Base-by-base conservation (phyloP, 2,797 vertebrate genomes). In the Eupleurogrammus muticus region DNA sequence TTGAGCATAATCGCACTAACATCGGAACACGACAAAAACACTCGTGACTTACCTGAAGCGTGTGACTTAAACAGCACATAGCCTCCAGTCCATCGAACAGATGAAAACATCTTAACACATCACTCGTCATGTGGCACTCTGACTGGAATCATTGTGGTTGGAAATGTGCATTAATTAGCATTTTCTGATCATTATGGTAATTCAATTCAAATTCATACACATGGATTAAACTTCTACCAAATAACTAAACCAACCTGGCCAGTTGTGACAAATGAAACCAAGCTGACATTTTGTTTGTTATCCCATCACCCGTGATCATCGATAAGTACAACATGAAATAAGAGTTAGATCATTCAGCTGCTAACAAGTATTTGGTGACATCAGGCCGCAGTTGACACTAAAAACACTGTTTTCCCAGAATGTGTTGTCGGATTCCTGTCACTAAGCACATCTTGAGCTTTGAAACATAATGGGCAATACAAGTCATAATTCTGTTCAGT, bases 261-360 rank as follows among this genome's bases (percentile, higher is more conserved):
- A 0, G 40, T 36, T 36, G 12, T 62, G 62, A 16, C 19, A 21
- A 66, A 32, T 38, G 2, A 64, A 1, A 34, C 12, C 2, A 19
- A n/a, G n/a, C n/a, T n/a, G n/a, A n/a, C n/a, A n/a, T n/a, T n/a
- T n/a, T 28, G 16, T n/a, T 3, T 28, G 35, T 23, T 42, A n/a
- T 44, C 23, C 10, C 9, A 4, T 35, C 35, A 7, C 14, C 40
- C 16, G 8, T 2, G 28, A 46, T 36, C 8, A 55, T 19, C 9
- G 40, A 4, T 12, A 42, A 24, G 8, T 7, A 38, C 4, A n/a
- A 57, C 23, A 12, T 44, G 14, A 50, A 13, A 17, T 28, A 28
- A 21, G 48, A 65, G 10, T 48, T 38, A 34, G 35, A 61, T 34
- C 55, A 65, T 69, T 44, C 35, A 17, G 64, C 12, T 42, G 16